Evolutionary conservation across 2,113 vertebrate genomes (phyloP).

Genomic region (Dipodomys stephensi): DNA sequence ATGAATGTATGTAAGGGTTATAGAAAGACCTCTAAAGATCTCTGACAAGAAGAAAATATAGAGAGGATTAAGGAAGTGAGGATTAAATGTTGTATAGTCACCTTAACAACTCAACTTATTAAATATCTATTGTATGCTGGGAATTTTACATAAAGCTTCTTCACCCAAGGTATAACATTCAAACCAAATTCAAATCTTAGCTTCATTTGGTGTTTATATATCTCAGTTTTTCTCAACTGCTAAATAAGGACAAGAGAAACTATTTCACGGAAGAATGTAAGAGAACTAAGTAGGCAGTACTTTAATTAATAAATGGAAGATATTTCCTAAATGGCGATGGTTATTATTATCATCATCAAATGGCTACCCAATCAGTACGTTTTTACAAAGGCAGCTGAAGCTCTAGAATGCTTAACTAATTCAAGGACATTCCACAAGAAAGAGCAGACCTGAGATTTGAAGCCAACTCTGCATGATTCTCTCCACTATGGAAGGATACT

Average conservation of each 20-base stretch:
- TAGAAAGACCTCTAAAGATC: not conserved
- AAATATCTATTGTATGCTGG: not conserved
- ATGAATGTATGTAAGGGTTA: too few species aligned
- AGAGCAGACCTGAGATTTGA: conserved; percentile 48
- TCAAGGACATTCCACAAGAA: not conserved
- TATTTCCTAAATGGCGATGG: not conserved
- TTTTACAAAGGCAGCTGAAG: conserved; percentile 51
- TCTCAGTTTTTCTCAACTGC: not conserved
- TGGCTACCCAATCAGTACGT: not conserved
- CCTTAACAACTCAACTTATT: conserved; percentile 7
- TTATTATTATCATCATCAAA: not conserved
- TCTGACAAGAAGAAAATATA: not conserved
- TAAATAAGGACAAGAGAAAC: not conserved
- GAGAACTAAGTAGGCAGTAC: not conserved
- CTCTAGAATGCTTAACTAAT: not conserved
- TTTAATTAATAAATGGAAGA: not conserved
- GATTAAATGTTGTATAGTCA: not conserved
- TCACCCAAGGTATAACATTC: not conserved
- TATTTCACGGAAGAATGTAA: not conserved
- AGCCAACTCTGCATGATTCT: conserved; percentile 11
- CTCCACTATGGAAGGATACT: conserved; percentile 54
- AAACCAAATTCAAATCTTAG: too few species aligned
- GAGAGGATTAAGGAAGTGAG: not conserved
- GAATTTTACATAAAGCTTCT: conserved; percentile 12
- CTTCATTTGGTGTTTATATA: not conserved